Percentiles rank a stretch among this genome's conserved stretches.
These are phyloP conservation scores for Palythoa grandiflora DNA, from an alignment of 92 coral and sea anemone genomes.

Conservation along the genomic window DNA sequence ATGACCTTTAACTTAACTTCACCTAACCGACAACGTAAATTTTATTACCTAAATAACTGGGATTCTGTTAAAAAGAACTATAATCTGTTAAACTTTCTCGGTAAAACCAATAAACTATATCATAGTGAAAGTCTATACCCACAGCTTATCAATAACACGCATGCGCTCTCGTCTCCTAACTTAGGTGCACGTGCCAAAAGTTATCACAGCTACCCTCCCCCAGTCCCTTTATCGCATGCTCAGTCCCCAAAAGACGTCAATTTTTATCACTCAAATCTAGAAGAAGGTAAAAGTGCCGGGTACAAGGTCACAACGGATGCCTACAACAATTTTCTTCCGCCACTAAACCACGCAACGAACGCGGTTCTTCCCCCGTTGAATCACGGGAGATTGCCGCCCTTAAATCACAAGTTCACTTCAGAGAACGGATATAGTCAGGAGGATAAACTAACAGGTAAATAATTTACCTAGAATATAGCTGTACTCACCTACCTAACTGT, in stretches of 20 bases:
- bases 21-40: not conserved
- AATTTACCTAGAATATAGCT: not conserved
- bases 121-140: conserved; percentile 2
- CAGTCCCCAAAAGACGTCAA: conserved; percentile 48
- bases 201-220: conserved; percentile 32
- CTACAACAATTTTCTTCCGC: conserved; percentile 37
- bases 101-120: not conserved
- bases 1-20: not conserved
- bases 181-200: conserved; percentile 45
- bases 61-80: not conserved
- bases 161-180: conserved; percentile 33
- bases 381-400: conserved; percentile 40
- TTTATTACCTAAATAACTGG: not conserved
- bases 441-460: conserved; percentile 38
- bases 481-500: not conserved
- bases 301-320: conserved; percentile 46
- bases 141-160: conserved; percentile 38
- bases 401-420: conserved; percentile 44
- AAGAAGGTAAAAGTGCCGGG: conserved; percentile 39
- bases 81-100: not conserved
- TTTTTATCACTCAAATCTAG: conserved; percentile 49
- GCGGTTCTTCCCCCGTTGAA: conserved; percentile 30
- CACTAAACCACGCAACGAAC: conserved; percentile 43
- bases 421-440: conserved; percentile 44
- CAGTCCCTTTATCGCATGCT: conserved; percentile 47